Conservation (phyloP, 1,140 invertebrate species). For the Sycophaga agraensis region DNA sequence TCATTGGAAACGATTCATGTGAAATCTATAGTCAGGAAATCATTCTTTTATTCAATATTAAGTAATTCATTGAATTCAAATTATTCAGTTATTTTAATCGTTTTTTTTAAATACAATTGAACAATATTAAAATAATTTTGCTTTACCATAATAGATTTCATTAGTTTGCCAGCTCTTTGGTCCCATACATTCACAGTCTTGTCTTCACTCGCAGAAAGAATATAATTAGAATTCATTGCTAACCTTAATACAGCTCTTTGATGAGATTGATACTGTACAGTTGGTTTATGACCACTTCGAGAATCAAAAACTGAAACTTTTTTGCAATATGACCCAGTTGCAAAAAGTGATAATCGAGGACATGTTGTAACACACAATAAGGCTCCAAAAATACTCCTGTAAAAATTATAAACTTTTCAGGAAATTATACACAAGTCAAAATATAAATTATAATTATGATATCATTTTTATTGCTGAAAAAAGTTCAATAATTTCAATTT, state of each 20-base stretch:
- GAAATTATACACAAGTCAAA: too few relatives aligned
- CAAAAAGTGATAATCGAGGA: conserved; percentile 38
- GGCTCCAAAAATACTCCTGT: conserved; percentile 37
- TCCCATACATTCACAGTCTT: conserved; percentile 49
- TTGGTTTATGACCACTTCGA: conserved; percentile 30
- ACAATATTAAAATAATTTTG: not conserved
- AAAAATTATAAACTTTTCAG: conserved; percentile 24
- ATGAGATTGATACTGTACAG: conserved; percentile 43
- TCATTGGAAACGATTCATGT: conserved; percentile 46
- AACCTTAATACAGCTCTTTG: conserved; percentile 43
- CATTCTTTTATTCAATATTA: not conserved
- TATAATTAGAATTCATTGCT: conserved; percentile 44
- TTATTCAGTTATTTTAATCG: not conserved
- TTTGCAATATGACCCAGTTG: conserved; percentile 44
- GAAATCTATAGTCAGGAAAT: conserved; percentile 40
- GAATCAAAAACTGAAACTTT: conserved; percentile 46
- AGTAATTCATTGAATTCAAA: not conserved
- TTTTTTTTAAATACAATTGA: not conserved
- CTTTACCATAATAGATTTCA: conserved; percentile 43
- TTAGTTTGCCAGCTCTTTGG: conserved; percentile 38
- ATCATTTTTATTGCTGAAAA: conserved; percentile 1
- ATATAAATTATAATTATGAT: too few relatives aligned
- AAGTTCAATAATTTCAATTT: conserved; percentile 3
- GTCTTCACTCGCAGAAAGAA: conserved; percentile 52
- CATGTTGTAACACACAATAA: conserved; percentile 45